Conservation (phyloP, 2,113 vertebrate species). For the Tenebrosternarchus preto region DNA sequence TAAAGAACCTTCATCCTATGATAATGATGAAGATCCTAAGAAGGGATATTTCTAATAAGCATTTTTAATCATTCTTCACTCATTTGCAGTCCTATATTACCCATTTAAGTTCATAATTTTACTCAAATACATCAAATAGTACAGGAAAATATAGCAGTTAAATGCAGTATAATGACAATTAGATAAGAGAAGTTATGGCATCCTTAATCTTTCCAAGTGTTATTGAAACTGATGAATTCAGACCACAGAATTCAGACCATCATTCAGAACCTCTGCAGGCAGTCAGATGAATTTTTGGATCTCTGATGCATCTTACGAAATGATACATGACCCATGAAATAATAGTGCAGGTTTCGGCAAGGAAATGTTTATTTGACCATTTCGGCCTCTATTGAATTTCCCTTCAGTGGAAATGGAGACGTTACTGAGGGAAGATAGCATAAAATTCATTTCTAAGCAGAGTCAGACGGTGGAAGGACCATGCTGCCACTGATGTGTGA, state of each 20-base stretch:
- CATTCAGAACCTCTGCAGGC: too few relatives aligned
- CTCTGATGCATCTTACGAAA: background rate
- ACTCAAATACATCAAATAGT: background rate
- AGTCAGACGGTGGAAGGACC: constrained; percentile 14
- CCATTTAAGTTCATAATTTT: background rate
- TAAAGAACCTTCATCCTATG: background rate
- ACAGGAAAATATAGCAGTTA: background rate
- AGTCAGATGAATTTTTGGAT: background rate
- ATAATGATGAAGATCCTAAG: too few relatives aligned
- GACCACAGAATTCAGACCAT: too few relatives aligned
- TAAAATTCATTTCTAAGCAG: constrained; percentile 29
- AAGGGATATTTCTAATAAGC: too few relatives aligned
- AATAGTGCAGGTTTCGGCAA: background rate
- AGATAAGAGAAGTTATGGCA: background rate
- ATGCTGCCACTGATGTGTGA: background rate
- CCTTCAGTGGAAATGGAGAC: constrained; percentile 6
- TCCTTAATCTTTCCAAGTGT: background rate
- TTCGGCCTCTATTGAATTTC: background rate
- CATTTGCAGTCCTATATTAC: background rate
- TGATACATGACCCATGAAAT: background rate
- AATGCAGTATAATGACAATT: background rate
- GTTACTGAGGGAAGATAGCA: constrained; percentile 32
- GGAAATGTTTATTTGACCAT: constrained; percentile 40
- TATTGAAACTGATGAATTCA: background rate
- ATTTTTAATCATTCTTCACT: background rate